Evolutionary conservation across 2,797 vertebrate species (phyloP).

Genomic region (Tarsius wallacei): DNA sequence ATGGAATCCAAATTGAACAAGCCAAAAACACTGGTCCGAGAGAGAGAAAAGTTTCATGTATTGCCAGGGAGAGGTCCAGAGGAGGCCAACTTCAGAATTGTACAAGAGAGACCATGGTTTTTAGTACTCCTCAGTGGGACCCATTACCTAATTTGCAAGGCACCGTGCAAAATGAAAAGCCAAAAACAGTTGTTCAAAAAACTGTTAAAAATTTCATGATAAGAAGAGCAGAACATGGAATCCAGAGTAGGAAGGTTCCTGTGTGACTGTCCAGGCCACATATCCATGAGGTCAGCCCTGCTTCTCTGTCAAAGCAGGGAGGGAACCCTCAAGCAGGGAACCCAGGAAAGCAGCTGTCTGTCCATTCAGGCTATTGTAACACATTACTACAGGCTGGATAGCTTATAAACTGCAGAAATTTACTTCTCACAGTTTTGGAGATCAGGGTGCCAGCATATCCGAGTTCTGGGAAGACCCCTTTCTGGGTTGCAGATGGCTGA

Average conservation of each 20-base stretch:
- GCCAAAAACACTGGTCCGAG: not conserved
- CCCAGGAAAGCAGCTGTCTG: not conserved
- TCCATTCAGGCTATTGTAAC: not conserved
- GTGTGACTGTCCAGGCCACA: not conserved
- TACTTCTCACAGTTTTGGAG: no score
- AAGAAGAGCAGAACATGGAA: constrained; percentile 18
- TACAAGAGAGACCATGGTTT: not conserved
- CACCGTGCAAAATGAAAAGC: constrained; percentile 18
- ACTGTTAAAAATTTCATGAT: constrained; percentile 43
- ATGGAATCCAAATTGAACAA: not conserved
- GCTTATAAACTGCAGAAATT: no score
- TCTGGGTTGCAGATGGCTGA: not conserved
- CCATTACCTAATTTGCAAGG: constrained; percentile 21
- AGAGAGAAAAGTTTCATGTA: not conserved
- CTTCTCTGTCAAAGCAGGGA: not conserved
- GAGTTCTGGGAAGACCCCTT: not conserved
- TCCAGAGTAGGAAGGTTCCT: not conserved
- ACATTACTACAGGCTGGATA: no score
- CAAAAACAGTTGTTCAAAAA: constrained; percentile 27
- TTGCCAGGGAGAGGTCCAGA: not conserved
- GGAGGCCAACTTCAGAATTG: not conserved
- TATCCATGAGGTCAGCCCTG: not conserved
- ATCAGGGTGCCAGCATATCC: not conserved
- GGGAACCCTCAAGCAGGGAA: not conserved
- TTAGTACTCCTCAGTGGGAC: not conserved